A percentile compares a stretch with the other conserved stretches of the same genome.
phyloP scores from a whole-genome alignment of 1,140 invertebrate species.

The Drosophila malerkotliana region DNA sequence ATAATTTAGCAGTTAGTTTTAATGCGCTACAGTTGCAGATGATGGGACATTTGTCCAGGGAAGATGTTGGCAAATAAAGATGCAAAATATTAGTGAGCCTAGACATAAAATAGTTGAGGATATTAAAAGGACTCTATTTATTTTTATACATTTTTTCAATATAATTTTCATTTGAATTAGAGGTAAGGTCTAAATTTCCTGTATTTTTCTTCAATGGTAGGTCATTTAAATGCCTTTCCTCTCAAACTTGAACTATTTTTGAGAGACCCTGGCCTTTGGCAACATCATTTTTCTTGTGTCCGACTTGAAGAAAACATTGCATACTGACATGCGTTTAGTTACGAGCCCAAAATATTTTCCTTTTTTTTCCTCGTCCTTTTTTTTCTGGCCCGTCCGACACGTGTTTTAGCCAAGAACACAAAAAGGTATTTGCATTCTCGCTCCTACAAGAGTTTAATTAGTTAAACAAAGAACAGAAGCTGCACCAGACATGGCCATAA shows the following conservation, averaged over 20 bases:
- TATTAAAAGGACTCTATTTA: neutral
- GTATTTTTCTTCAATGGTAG: neutral
- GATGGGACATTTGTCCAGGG: conserved; percentile 27
- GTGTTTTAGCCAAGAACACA: conserved; percentile 25
- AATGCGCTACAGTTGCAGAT: conserved; percentile 55
- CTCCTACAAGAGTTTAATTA: conserved; percentile 75
- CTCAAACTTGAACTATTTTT: conserved; percentile 3
- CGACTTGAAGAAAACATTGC: conserved; percentile 52
- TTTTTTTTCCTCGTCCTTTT: conserved; percentile 10
- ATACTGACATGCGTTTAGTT: conserved; percentile 65
- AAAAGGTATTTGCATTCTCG: conserved; percentile 65
- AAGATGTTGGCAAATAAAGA: conserved; percentile 1
- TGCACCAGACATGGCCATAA: conserved; percentile 37
- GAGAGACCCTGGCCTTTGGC: conserved; percentile 24
- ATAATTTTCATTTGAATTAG: neutral
- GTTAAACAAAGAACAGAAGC: conserved; percentile 51
- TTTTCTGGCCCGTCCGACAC: conserved; percentile 9
- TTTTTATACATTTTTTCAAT: neutral
- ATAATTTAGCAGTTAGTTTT: conserved; percentile 80
- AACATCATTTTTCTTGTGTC: conserved; percentile 74
- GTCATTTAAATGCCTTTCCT: neutral
- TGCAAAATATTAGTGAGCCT: conserved; percentile 5
- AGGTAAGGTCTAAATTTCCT: too few species aligned
- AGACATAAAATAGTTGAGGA: neutral
- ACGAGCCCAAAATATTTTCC: conserved; percentile 25